Evolutionary conservation across 2,797 vertebrate species (phyloP), one percentile per base, ranked within the genome.

Genomic region (Cynopterus sphinx): DNA sequence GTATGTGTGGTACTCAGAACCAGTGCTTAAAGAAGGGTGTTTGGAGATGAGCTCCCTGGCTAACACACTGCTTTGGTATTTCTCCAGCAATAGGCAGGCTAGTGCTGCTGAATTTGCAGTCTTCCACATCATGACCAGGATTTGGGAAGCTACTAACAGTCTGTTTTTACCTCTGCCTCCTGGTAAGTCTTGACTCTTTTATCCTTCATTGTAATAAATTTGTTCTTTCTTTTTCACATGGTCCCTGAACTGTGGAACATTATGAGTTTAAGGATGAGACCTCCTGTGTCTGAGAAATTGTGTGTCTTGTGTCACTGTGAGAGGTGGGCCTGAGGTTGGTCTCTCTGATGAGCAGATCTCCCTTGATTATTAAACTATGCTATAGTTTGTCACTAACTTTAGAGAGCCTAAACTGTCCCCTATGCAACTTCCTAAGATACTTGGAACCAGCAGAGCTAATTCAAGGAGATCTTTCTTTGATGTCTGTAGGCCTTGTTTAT

Each of bases 141-240:
- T 99, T 98, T 98, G 99, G 97, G 99, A 99, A 98, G 99, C 99
- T 92, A 98, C 98, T 41, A 98, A 96, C 91, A 98, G 98, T 86
- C 99, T 99, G 96, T 99, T 98, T 97, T 92, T 99, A 89, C 99
- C 99, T 83, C 98, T 99, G 90, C 99, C 99, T 96, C 99, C 99
- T 15, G 99, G 99, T 99, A 98, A 98, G 97, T 96, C 85, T 92
- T 51, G 12, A 46, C 39, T 74, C 39, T 84, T 78, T 91, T 21
- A 36, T 36, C 41, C 12, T 71, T 85, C 28, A 28, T 65, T 39
- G 1, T 83, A 74, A 67, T 51, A 33, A 11, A 31, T 63, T 70
- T 70, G 15, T 65, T 63, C 0, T 79, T 65, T 75, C 73, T 78
- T 71, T 61, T 68, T 82, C 46, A n/a, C 43, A 1, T 36, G 31